Evolutionary conservation across 92 coral and sea anemone genomes (phyloP).

Genomic region (Zoanthus solanderi): DNA sequence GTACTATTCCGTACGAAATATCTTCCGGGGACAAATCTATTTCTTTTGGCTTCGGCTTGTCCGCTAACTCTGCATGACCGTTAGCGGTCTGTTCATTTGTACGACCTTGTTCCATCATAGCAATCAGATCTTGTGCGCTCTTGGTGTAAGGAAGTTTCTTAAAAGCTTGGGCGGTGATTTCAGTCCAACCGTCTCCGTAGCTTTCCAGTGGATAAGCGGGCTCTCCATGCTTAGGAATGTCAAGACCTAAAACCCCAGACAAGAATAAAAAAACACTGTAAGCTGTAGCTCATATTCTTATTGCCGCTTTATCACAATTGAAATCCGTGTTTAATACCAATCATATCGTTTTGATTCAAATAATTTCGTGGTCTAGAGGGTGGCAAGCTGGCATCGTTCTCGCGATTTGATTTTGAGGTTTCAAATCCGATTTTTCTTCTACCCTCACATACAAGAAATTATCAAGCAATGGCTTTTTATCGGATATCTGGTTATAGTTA

Average conservation of each 20-base stretch:
- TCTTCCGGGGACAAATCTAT: slow-evolving; percentile 12
- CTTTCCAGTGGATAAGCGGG: slow-evolving; percentile 88
- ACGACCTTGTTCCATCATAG: slow-evolving; percentile 13
- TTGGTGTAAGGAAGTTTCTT: slow-evolving; percentile 9
- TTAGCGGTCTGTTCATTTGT: background rate
- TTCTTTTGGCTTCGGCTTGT: slow-evolving; percentile 13
- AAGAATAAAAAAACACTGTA: background rate
- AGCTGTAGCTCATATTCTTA: background rate
- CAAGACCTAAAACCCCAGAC: slow-evolving; percentile 74
- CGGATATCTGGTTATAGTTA: too few species aligned
- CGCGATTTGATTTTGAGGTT: too few species aligned
- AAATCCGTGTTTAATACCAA: too few species aligned
- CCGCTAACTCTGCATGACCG: background rate
- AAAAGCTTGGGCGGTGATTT: slow-evolving; percentile 12
- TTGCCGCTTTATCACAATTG: background rate
- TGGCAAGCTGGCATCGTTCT: too few species aligned
- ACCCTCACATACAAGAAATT: too few species aligned
- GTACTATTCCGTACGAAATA: slow-evolving; percentile 14
- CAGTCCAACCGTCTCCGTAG: slow-evolving; percentile 90
- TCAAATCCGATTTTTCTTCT: too few species aligned
- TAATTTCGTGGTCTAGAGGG: too few species aligned
- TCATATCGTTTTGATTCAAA: too few species aligned
- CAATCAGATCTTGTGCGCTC: slow-evolving; percentile 8
- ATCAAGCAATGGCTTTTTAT: too few species aligned
- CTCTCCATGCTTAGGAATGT: slow-evolving; percentile 94